These are phyloP conservation scores for Heliornis fulica DNA, from an alignment of 2,113 vertebrate species.

Conservation along the genomic window DNA sequence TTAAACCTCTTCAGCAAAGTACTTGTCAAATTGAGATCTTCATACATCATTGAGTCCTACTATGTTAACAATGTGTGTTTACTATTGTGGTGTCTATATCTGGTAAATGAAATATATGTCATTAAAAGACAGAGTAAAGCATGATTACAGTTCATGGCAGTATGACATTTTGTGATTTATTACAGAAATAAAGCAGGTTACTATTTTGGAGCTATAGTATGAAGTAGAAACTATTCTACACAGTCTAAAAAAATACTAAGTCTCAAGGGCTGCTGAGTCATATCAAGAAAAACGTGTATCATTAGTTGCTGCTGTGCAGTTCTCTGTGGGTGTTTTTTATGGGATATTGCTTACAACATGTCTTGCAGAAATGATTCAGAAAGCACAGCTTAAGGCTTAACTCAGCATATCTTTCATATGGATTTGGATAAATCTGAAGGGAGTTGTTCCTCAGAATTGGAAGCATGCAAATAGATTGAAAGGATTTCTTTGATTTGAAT, in stretches of 20 bases:
- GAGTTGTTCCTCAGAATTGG: neutral
- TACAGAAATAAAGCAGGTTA: constrained; percentile 24
- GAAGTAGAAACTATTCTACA: neutral
- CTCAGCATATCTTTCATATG: neutral
- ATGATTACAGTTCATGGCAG: neutral
- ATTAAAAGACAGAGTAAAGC: neutral
- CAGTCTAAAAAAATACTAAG: neutral
- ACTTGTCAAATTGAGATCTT: neutral
- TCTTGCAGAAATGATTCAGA: neutral
- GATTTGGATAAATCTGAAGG: neutral
- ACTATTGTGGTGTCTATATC: neutral
- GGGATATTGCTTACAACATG: neutral
- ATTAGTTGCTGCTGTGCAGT: neutral
- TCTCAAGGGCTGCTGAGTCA: neutral
- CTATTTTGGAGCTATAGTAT: constrained; percentile 12
- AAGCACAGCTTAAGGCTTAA: neutral
- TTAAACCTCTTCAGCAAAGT: neutral
- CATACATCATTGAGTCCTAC: neutral
- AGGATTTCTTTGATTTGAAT: neutral
- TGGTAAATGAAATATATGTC: neutral
- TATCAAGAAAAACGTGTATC: neutral
- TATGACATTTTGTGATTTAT: constrained; percentile 15
- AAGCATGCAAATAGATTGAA: neutral
- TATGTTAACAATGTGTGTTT: neutral
- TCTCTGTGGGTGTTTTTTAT: neutral